Percentiles rank a stretch among this genome's conserved stretches.
Evolutionary conservation across 2,113 vertebrate species (phyloP).

Genomic region (Pimephales promelas): DNA sequence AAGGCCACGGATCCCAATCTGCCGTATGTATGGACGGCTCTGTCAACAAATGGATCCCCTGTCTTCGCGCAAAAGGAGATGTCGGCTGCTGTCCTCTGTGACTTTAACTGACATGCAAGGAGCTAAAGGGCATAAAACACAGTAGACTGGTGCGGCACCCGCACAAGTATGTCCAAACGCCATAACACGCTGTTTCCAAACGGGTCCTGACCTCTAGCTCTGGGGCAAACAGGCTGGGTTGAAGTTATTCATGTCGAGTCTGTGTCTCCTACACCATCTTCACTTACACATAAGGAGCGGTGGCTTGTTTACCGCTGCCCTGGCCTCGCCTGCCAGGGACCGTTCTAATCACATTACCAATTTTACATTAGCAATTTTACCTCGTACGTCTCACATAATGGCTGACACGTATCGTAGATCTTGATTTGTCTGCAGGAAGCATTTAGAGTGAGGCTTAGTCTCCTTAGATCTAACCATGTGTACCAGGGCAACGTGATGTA

Average conservation of each 20-base stretch:
- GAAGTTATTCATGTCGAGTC: constrained; percentile 57
- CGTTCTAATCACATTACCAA: constrained; percentile 56
- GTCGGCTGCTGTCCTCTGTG: constrained; percentile 43
- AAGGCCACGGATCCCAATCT: constrained; percentile 33
- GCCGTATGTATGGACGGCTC: constrained; percentile 48
- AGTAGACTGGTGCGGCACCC: constrained; percentile 45
- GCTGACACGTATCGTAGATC: constrained; percentile 37
- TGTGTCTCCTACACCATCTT: constrained; percentile 47
- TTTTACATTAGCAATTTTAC: constrained; percentile 55
- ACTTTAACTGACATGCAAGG: constrained; percentile 59
- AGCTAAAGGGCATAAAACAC: constrained; percentile 58
- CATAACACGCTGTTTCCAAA: constrained; percentile 46
- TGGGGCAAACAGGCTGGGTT: constrained; percentile 47
- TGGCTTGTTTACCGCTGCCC: constrained; percentile 56
- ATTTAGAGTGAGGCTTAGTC: constrained; percentile 10
- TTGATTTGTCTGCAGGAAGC: constrained; percentile 40
- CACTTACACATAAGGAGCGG: constrained; percentile 48
- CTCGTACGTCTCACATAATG: constrained; percentile 46
- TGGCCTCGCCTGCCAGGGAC: constrained; percentile 44
- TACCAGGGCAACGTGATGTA: not conserved
- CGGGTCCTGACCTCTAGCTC: constrained; percentile 53
- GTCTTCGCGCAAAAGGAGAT: constrained; percentile 47
- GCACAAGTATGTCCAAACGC: constrained; percentile 38
- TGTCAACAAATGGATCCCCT: constrained; percentile 45
- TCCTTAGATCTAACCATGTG: constrained; percentile 22